Base-by-base conservation (phyloP, 2,797 vertebrate genomes). In the Phoxinus dragarum region DNA sequence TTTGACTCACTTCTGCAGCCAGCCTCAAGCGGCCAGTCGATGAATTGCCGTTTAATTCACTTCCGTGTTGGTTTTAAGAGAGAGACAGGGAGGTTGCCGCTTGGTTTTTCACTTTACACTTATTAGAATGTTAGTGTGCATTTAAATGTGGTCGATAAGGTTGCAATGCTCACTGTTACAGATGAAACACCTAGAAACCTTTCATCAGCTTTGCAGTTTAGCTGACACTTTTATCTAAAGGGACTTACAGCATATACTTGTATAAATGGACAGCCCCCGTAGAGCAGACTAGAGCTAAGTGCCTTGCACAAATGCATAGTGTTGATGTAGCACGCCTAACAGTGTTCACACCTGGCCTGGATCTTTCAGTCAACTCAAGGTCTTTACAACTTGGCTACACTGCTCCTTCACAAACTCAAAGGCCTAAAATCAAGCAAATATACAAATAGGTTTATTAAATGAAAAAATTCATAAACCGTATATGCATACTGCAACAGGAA, bases 111-210 rank as follows among this genome's bases (percentile, higher is more conserved):
- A 27, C 71, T 74, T 74, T 82, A 7, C 54, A 36, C 27, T 61
- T 73, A 44, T 80, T 80, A 49, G 42, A n/a, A 64, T 82, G 19
- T 74, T 64, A n/a, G 42, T 49, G 12, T 4, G 40, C 81, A 64
- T 64, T 40, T 36, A 54, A 21, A 40, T 54, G 31, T 68, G 44
- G 42, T 80, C 31, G 68, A n/a, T 80, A 64, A 68, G 40, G 67
- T 16, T 21, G 16, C 34, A 74, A 49, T 54, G 31, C 73, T 54
- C 31, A 52, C 44, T 19, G 42, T 80, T 80, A 27, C 27, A 47
- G 42, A 67, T 34, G 49, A 80, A 68, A 67, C 31, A 5, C 12
- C 40, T 47, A 44, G n/a, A 52, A 80, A 44, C 4, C 17, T 34
- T 66, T 52, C 11, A 80, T 38, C 42, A 23, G 40, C 61, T 68